Base-by-base conservation (phyloP, 2,113 vertebrate genomes). In the Phocoena phocoena region DNA sequence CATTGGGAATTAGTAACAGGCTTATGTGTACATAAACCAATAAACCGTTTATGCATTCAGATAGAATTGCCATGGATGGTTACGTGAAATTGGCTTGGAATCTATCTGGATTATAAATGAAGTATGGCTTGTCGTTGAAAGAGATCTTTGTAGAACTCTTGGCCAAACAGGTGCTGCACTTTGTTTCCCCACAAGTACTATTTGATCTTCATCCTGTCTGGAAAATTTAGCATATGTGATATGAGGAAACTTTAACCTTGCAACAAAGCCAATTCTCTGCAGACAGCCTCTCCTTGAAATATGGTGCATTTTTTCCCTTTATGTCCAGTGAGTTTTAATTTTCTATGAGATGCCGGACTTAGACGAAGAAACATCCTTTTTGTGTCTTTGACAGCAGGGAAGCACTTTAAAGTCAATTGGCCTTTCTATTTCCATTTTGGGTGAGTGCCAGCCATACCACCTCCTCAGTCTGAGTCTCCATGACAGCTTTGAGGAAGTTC, bases 321-420 rank as follows among this genome's bases (percentile, higher is more conserved):
- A 82, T 26, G 13, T 2, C 53, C 53, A 86, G 14, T 62, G 65
- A 80, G 7, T 73, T 95, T 97, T 95, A 89, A 81, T 93, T 88
- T 90, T 96, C 44, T 95, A 0, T 96, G 93, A 95, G 38, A 93
- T 93, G 33, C 5, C 38, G 85, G 38, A 44, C 21, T 53, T 58
- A 60, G 23, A 8, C 3, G 8, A 25, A 13, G 53, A 63, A 80
- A 70, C 63, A 73, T 76, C 12, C 28, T 44, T n/a, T 89, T 95
- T 88, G 33, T 92, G 38, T 47, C 10, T 88, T 50, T 88, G 50
- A 86, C n/a, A 68, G 63, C 53, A 33, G 23, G 62, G 36, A 12
- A 88, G 33, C 2, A 70, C 9, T 88, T 94, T 89, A 83, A 95
- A 88, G 65, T 4, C 44, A 33, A 41, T 6, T 1, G 20, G 20